Percentiles rank a stretch among this genome's conserved stretches.
Conservation (phyloP, 2,797 vertebrate genomes). For the Semotilus atromaculatus region DNA sequence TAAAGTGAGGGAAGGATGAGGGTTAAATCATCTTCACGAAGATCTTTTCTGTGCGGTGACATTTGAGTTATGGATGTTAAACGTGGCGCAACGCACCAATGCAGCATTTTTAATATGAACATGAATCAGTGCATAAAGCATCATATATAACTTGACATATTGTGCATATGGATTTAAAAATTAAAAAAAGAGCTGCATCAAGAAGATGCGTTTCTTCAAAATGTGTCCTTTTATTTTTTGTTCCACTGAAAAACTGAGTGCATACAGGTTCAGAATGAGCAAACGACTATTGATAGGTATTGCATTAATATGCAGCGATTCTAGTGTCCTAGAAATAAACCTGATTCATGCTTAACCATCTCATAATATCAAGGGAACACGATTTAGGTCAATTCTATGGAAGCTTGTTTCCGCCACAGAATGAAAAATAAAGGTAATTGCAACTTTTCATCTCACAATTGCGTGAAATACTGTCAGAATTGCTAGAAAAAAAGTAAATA, state of each 20-base stretch:
- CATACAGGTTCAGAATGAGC: background rate
- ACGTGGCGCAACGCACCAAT: background rate
- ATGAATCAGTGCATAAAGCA: slow-evolving; percentile 20
- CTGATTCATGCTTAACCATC: background rate
- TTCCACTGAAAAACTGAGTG: background rate
- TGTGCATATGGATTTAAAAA: background rate
- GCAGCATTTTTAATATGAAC: slow-evolving; percentile 17
- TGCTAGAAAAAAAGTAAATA: too few relatives aligned
- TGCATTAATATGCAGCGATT: background rate
- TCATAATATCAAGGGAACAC: background rate
- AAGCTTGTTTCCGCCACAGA: too few relatives aligned
- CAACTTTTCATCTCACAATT: too few relatives aligned
- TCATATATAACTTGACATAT: background rate
- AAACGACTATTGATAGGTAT: background rate
- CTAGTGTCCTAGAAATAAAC: background rate
- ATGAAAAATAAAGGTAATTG: too few relatives aligned
- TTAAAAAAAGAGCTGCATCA: background rate
- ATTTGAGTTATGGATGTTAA: background rate
- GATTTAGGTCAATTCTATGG: background rate
- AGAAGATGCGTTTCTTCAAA: background rate
- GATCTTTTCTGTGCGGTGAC: background rate
- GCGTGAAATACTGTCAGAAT: too few relatives aligned
- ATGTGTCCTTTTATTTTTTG: too few relatives aligned
- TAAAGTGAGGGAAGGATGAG: too few relatives aligned
- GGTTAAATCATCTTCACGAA: background rate